Conservation (phyloP, 2,113 vertebrate species). For the Dermatemys mawii region DNA sequence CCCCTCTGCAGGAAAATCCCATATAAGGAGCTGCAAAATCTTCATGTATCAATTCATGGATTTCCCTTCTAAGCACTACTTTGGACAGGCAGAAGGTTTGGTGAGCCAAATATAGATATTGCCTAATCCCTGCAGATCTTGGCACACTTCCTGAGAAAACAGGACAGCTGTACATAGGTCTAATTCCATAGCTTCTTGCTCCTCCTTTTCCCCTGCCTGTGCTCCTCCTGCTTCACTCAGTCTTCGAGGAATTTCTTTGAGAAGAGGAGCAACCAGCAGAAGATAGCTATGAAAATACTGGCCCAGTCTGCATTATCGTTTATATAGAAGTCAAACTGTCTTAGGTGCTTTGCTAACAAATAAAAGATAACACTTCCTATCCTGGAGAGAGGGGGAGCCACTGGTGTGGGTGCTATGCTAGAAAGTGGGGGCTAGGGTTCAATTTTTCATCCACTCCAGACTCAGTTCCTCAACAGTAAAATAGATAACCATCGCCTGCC, state of each 20-base stretch:
- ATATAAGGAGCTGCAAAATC: not conserved
- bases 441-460: not conserved
- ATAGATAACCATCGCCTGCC: not conserved
- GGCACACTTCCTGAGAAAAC: not conserved
- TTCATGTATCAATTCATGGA: not conserved
- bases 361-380: not conserved
- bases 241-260: not conserved
- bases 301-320: not conserved
- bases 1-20: not conserved
- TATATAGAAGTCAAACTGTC: not conserved
- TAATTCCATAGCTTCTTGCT: not conserved
- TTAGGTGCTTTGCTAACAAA: not conserved
- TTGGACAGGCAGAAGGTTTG: not conserved
- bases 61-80: not conserved
- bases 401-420: not conserved
- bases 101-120: not conserved
- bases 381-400: not conserved
- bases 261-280: not conserved
- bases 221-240: not conserved
- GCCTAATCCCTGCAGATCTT: not conserved
- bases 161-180: too few species aligned
- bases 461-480: not conserved
- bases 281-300: not conserved
- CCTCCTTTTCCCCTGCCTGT: not conserved
- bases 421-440: not conserved